Conservation (phyloP, 2,888 invertebrate species). For the Sarcophaga variegata region DNA sequence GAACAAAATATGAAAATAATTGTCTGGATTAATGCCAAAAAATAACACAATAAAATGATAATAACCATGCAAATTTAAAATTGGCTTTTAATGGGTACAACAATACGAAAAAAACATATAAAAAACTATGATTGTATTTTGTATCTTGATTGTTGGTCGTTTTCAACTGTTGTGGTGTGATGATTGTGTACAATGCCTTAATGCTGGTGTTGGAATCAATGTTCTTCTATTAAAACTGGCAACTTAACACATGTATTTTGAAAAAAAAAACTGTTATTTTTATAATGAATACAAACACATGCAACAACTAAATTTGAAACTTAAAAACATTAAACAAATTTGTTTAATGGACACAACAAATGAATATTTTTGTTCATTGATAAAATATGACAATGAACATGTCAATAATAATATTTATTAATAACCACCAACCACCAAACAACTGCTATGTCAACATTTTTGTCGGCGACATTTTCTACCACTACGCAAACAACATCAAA, state of each 20-base stretch:
- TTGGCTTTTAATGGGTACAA: constrained; percentile 49
- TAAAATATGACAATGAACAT: constrained; percentile 51
- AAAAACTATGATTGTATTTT: constrained; percentile 43
- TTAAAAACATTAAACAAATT: constrained; percentile 27
- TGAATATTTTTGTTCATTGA: constrained; percentile 51
- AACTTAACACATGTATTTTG: constrained; percentile 17
- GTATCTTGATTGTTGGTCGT: constrained; percentile 9
- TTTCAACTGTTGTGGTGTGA: constrained; percentile 17
- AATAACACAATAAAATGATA: constrained; percentile 48
- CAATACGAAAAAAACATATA: constrained; percentile 12
- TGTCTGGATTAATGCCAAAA: constrained; percentile 62
- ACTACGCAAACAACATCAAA: constrained; percentile 31
- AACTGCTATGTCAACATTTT: constrained; percentile 49
- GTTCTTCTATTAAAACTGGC: constrained; percentile 33
- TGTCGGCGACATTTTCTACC: constrained; percentile 22
- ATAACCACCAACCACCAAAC: constrained; percentile 38
- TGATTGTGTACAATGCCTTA: neutral
- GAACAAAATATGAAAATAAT: constrained; percentile 34
- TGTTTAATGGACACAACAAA: constrained; percentile 29
- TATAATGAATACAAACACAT: constrained; percentile 37
- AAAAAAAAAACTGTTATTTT: constrained; percentile 49
- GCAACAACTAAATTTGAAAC: constrained; percentile 16
- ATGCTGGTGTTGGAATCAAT: constrained; percentile 35
- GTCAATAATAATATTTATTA: constrained; percentile 16
- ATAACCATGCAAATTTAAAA: constrained; percentile 56